phyloP scores from a whole-genome alignment of 2,888 invertebrate genomes.

The Drosophila ustulata region DNA sequence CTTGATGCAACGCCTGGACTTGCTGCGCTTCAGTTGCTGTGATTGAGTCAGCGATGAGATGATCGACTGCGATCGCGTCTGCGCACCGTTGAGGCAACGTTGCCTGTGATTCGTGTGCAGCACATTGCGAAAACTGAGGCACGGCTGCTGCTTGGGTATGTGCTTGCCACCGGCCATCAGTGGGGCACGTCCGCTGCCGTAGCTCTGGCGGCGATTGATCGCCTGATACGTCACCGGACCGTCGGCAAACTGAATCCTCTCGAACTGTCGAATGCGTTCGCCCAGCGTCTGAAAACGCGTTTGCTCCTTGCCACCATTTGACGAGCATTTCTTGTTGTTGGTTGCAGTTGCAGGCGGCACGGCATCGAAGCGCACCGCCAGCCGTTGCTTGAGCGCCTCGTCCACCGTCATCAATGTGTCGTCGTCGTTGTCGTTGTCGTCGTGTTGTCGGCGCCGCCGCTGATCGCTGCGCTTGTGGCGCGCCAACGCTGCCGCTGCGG shows the following conservation, averaged over 20 bases:
- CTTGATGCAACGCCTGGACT: background rate
- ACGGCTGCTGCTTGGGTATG: constrained; percentile 43
- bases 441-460: background rate
- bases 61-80: constrained; percentile 2
- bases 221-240: constrained; percentile 50
- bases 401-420: constrained; percentile 60
- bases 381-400: constrained; percentile 44
- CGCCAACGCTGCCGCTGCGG: constrained; percentile 13
- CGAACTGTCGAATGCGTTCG: constrained; percentile 56
- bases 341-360: background rate
- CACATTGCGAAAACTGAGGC: constrained; percentile 45
- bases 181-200: constrained; percentile 3
- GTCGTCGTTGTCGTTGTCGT: background rate
- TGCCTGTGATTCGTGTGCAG: constrained; percentile 55
- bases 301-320: constrained; percentile 7
- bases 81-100: constrained; percentile 26
- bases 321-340: no score
- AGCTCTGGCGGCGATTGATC: constrained; percentile 43
- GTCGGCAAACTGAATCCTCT: constrained; percentile 60
- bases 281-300: constrained; percentile 43
- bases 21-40: background rate
- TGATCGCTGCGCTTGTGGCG: constrained; percentile 1
- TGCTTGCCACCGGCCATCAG: constrained; percentile 3
- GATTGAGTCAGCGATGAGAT: background rate
- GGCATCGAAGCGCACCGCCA: constrained; percentile 33